Evolutionary conservation across 1,140 invertebrate species (phyloP).

Genomic region (Aphelinus atriplicis): DNA sequence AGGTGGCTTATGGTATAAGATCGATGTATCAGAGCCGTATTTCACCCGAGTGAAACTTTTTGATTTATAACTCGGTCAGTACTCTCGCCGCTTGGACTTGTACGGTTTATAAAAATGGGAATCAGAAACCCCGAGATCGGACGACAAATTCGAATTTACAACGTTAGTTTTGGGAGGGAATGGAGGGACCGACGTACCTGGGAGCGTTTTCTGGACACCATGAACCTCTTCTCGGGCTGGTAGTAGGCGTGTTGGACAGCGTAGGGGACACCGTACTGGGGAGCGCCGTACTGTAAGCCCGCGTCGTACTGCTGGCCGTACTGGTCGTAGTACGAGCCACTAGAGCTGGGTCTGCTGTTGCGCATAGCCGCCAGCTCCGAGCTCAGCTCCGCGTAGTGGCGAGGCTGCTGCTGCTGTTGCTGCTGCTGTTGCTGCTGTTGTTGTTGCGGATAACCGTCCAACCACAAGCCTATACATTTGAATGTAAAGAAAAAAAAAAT

Average conservation of each 20-base stretch:
- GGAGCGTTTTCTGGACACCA: conserved; percentile 54
- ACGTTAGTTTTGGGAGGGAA: too few relatives aligned
- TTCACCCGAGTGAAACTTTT: too few relatives aligned
- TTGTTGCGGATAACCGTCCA: conserved; percentile 47
- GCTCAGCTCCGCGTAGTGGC: conserved; percentile 46
- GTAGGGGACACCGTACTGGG: conserved; percentile 51
- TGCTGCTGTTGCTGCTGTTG: conserved; percentile 30
- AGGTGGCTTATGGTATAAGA: not conserved
- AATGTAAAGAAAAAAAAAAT: not conserved
- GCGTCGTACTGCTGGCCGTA: conserved; percentile 52
- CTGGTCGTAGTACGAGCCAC: conserved; percentile 51
- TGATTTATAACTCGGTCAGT: too few relatives aligned
- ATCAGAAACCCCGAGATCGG: too few relatives aligned
- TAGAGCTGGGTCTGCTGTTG: not conserved
- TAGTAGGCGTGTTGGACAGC: conserved; percentile 49
- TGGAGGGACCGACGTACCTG: conserved; percentile 43
- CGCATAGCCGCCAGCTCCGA: not conserved
- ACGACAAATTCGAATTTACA: too few relatives aligned
- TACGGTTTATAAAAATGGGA: too few relatives aligned
- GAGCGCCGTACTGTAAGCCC: conserved; percentile 47
- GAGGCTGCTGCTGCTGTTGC: conserved; percentile 36
- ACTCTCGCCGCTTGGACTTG: too few relatives aligned
- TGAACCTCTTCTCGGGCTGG: conserved; percentile 55
- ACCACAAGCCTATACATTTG: conserved; percentile 41
- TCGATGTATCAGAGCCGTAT: not conserved